Evolutionary conservation across 2,113 vertebrate species (phyloP), one percentile per base, ranked within the genome.

Genomic region (Hemiprocne comata): DNA sequence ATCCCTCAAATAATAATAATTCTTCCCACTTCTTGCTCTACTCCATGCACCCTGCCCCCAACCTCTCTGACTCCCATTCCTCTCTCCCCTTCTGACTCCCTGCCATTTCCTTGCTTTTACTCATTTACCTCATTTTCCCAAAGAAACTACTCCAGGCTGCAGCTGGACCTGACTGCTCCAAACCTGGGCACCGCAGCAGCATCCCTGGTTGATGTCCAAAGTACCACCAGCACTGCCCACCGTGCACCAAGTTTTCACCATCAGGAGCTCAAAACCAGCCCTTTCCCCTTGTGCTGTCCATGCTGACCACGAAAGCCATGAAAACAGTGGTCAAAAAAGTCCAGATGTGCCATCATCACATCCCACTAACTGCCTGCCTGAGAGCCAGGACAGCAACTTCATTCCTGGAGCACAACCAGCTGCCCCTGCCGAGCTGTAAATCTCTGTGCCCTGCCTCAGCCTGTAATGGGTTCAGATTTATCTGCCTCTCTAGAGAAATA

Each of bases 401-500:
- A 16, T 23, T 74, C 66, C 51, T 5, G 1, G 34, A 10, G 33
- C 29, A 38, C 36, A 61, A 55, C 31, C 1, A 0, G 16, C 17
- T 57, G 18, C 48, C 38, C 18, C 53, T 44, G 29, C 5, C 1
- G 26, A 9, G 67, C 55, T 6, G 31, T n/a, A 61, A 70, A 92
- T 85, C 89, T 42, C 80, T 14, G 57, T 36, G 87, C 57, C 80
- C 70, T 93, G 66, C 69, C 77, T 87, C 83, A 65, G 70, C 9
- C 1, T 25, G 28, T 69, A 89, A 94, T 20, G 44, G 89, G 57
- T 11, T 89, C 80, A 92, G 77, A 92, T 94, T 95, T 94, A 94
- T 95, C 91, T 94, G 77, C 33, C 89, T 92, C 91, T 89, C 95
- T 23, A 50, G 84, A 93, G 93, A 87, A 90, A 82, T 57, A 89